Percentiles rank a stretch among this genome's conserved stretches.
Evolutionary conservation across 2,113 vertebrate species (phyloP).

Genomic region (Microtus montanus): DNA sequence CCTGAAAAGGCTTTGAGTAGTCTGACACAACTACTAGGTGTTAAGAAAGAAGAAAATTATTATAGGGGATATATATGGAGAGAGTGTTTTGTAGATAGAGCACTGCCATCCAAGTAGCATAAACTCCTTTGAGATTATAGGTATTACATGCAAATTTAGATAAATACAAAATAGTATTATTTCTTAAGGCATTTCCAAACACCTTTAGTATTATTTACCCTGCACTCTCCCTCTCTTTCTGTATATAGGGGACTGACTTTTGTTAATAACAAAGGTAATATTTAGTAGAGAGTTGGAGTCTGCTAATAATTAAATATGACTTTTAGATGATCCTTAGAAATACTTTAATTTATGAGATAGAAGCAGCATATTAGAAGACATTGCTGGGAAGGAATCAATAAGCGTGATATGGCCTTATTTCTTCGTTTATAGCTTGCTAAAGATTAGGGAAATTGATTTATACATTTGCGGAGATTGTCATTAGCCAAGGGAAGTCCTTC

Average conservation of each 20-base stretch:
- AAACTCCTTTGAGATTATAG: neutral
- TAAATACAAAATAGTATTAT: neutral
- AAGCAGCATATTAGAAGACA: constrained; percentile 54
- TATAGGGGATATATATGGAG: neutral
- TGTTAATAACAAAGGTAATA: neutral
- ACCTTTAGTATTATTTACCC: neutral
- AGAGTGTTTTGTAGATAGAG: neutral
- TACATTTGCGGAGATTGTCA: constrained; percentile 66
- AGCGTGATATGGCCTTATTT: constrained; percentile 34
- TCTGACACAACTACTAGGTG: neutral
- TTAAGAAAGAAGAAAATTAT: constrained; percentile 9
- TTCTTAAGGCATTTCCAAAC: neutral
- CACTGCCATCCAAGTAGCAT: neutral
- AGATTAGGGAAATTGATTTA: constrained; percentile 71
- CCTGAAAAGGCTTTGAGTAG: neutral
- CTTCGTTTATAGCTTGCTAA: constrained; percentile 72
- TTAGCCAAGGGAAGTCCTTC: constrained; percentile 57
- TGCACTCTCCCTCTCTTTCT: neutral
- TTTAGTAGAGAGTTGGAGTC: constrained; percentile 35
- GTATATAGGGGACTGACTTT: neutral
- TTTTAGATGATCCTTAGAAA: constrained; percentile 51
- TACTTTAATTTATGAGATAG: constrained; percentile 68
- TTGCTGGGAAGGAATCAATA: constrained; percentile 69
- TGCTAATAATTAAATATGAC: constrained; percentile 66
- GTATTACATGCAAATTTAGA: neutral